Evolutionary conservation across 2,888 invertebrate genomes (phyloP).

Genomic region (Tuta absoluta): DNA sequence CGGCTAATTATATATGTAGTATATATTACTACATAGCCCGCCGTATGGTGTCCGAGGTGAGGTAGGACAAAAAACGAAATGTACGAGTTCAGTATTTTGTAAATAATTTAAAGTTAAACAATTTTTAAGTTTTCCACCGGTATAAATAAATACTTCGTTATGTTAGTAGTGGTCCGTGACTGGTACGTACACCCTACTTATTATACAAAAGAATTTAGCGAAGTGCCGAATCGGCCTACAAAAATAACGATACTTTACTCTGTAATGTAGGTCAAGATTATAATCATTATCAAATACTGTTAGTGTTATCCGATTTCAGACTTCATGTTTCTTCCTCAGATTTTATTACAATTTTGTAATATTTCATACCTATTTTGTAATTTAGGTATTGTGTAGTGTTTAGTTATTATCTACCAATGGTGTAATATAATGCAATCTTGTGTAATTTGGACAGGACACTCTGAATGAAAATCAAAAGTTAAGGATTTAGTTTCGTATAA

Average conservation of each 20-base stretch:
- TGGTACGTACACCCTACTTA: not conserved
- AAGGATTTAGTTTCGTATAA: constrained; percentile 82
- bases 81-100: too few relatives aligned
- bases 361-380: not conserved
- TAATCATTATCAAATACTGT: constrained; percentile 56
- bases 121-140: too few relatives aligned
- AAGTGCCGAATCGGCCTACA: constrained; percentile 20
- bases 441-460: not conserved
- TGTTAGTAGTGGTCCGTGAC: too few relatives aligned
- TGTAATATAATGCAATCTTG: constrained; percentile 1
- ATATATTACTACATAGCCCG: too few relatives aligned
- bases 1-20: too few relatives aligned
- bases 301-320: constrained; percentile 22
- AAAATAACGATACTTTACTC: constrained; percentile 38
- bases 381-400: not conserved
- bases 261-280: constrained; percentile 74
- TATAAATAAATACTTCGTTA: too few relatives aligned
- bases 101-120: too few relatives aligned
- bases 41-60: too few relatives aligned
- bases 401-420: not conserved
- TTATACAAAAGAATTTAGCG: constrained; percentile 16
- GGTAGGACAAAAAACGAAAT: too few relatives aligned
- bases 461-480: constrained; percentile 59
- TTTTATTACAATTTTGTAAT: not conserved
- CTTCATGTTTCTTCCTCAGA: not conserved